Percentiles rank a stretch among this genome's conserved stretches.
Conservation (phyloP, 2,888 invertebrate species). For the Drosophila lacicola region DNA sequence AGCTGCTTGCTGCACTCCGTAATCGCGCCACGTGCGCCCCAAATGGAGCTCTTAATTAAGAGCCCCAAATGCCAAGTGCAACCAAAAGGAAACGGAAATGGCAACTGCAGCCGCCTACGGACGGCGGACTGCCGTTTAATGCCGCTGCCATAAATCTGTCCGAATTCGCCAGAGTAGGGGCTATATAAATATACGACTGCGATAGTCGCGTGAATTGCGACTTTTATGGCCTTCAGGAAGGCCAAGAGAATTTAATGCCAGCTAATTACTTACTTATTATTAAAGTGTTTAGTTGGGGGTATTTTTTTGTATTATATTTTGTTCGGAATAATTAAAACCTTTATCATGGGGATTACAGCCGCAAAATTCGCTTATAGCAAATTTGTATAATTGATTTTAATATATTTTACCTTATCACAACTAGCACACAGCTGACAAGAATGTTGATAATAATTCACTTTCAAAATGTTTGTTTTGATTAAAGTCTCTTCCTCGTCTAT, state of each 20-base stretch:
- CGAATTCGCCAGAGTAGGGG: constrained; percentile 57
- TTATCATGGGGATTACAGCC: too few relatives aligned
- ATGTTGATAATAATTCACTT: too few relatives aligned
- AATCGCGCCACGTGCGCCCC: constrained; percentile 19
- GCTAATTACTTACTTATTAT: constrained; percentile 63
- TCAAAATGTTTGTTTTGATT: too few relatives aligned
- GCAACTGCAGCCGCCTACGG: constrained; percentile 22
- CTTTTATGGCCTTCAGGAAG: constrained; percentile 54
- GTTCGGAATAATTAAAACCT: too few relatives aligned
- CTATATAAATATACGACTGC: constrained; percentile 70
- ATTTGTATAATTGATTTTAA: background rate
- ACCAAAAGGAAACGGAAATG: constrained; percentile 41
- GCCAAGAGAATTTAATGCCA: constrained; percentile 61
- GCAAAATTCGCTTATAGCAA: background rate
- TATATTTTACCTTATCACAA: background rate
- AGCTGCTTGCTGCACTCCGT: constrained; percentile 15
- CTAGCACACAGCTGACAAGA: too few relatives aligned
- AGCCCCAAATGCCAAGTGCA: constrained; percentile 46
- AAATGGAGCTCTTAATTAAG: constrained; percentile 72
- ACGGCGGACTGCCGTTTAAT: constrained; percentile 63
- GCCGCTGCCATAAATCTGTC: constrained; percentile 71
- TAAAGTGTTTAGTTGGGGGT: constrained; percentile 2
- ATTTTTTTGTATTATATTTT: too few relatives aligned
- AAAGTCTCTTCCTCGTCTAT: too few relatives aligned
- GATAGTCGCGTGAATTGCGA: constrained; percentile 56